Base-by-base conservation (phyloP, 2,113 vertebrate species). In the Chloroceryle aenea region DNA sequence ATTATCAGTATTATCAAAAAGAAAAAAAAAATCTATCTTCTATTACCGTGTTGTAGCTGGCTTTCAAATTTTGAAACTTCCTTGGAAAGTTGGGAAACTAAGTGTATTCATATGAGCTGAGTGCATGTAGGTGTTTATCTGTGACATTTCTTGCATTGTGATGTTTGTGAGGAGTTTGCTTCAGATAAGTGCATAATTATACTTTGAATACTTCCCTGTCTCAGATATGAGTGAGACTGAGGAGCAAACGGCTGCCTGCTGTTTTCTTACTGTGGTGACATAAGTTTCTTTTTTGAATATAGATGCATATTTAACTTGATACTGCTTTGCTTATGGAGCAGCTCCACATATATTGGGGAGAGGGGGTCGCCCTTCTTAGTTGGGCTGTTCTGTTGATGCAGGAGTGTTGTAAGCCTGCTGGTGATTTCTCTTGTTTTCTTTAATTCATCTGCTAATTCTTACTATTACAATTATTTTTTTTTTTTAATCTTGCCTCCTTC, bases 211-310 rank as follows among this genome's bases (percentile, higher is more conserved):
- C 56, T 77, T 62, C 14, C 27, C 32, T 83, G 48, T 7, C 43
- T 72, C 59, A 55, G 18, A 16, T 25, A 20, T 7, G 48, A 64
- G 43, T 10, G 62, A 30, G 19, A 21, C 40, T 36, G 56, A 36
- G 71, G 42, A 76, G 74, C 68, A 67, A 30, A 12, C 0, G 20
- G 48, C 62, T 0, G 0, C 34, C 30, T 75, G 32, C 32, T 69
- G 32, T 50, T 59, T 63, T 29, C 26, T 56, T 2, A 0, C 11
- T 2, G 36, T 40, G 34, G 3, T 84, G 45, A 45, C 32, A 27
- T 13, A 3, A 16, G 38, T 50, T 50, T 50, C 23, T 50, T 50
- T 50, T 50, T 50, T 50, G 23, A 50, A 25, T 50, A 50, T 50
- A 25, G 20, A 50, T 50, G 48, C 25, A 50, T 50, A 25, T 50